These are phyloP conservation scores for Ctenomys sociabilis DNA, from an alignment of 2,113 vertebrate species.

Conservation along the genomic window DNA sequence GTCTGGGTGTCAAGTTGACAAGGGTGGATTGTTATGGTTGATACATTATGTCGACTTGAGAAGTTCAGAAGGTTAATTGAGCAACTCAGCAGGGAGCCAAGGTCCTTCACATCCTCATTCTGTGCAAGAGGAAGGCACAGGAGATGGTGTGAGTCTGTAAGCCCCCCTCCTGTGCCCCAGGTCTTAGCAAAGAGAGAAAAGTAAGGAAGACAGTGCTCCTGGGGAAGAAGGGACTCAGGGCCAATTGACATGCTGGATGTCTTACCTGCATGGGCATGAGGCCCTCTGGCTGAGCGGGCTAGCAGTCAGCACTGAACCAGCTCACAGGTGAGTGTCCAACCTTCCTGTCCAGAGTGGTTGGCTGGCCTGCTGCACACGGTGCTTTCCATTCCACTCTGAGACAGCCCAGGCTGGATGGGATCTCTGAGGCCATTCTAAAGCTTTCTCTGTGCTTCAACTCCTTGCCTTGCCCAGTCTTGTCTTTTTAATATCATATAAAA, in stretches of 20 bases:
- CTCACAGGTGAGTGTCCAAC: background rate
- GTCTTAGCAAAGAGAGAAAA: no score
- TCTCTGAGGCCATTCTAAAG: background rate
- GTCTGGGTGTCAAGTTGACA: no score
- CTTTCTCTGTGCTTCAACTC: background rate
- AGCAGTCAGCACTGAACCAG: background rate
- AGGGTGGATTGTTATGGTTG: no score
- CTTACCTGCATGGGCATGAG: background rate
- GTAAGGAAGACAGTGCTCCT: background rate
- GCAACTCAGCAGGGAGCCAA: no score
- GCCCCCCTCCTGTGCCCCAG: no score
- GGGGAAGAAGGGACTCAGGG: background rate
- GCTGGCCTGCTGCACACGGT: background rate
- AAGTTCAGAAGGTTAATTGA: no score
- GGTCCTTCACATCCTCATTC: no score
- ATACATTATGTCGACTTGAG: no score
- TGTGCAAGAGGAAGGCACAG: no score
- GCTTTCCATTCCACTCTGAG: background rate
- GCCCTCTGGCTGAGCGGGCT: background rate
- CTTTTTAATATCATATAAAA: background rate
- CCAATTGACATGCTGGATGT: background rate
- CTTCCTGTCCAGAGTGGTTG: background rate
- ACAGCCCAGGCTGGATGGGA: background rate
- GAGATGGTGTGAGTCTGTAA: no score
- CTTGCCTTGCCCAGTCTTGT: background rate